These are phyloP conservation scores for Diplosoma virens DNA, from an alignment of 23 tunicate species.

Conservation along the genomic window DNA sequence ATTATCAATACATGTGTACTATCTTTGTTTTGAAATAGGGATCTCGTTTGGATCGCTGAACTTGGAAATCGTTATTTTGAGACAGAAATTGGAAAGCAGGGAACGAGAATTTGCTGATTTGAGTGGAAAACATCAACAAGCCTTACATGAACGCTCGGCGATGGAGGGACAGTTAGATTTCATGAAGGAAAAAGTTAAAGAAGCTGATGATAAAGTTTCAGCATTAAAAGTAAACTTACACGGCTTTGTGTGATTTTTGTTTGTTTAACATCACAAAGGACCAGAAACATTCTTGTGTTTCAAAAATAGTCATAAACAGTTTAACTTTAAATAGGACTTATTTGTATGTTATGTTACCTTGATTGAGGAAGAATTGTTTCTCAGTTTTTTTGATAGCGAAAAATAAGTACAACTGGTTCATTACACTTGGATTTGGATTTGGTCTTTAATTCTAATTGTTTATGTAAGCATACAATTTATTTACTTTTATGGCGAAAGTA, in stretches of 20 bases:
- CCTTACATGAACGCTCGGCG: conserved; percentile 30
- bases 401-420: too few species aligned
- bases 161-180: conserved; percentile 49
- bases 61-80: conserved; percentile 31
- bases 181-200: conserved; percentile 58
- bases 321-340: too few species aligned
- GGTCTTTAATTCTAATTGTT: too few species aligned
- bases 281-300: background rate
- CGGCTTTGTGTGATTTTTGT: background rate
- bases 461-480: too few species aligned
- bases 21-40: background rate
- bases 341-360: too few species aligned
- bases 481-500: too few species aligned
- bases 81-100: conserved; percentile 22
- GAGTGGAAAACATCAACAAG: conserved; percentile 4
- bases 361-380: background rate
- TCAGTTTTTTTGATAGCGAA: too few species aligned
- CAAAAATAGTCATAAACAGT: too few species aligned
- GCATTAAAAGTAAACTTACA: conserved; percentile 64
- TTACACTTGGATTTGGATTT: too few species aligned
- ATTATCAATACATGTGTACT: background rate
- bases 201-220: conserved; percentile 39
- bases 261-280: background rate
- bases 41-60: background rate
- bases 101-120: conserved; percentile 49